Evolutionary conservation across 92 coral and sea anemone species (phyloP).

Genomic region (Porites evermanni): DNA sequence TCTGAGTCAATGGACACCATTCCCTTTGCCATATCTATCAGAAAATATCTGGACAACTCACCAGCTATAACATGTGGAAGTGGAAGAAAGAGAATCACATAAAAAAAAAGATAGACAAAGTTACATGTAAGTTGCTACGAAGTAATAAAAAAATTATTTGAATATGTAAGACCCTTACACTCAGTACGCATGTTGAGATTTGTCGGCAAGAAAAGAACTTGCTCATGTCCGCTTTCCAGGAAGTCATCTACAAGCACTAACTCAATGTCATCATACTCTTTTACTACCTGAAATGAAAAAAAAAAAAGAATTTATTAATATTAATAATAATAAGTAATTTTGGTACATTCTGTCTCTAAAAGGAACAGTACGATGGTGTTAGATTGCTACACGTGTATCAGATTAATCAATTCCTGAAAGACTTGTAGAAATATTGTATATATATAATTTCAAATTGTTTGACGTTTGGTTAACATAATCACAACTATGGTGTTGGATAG

Average conservation of each 20-base stretch:
- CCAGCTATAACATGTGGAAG: conserved; percentile 11
- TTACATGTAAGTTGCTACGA: neutral
- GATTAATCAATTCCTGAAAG: too few relatives aligned
- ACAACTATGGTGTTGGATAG: too few relatives aligned
- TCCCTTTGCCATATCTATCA: conserved; percentile 28
- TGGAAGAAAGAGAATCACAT: neutral
- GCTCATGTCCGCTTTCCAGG: conserved; percentile 78
- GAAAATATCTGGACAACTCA: conserved; percentile 22
- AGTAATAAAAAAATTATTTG: neutral
- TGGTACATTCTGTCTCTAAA: too few relatives aligned
- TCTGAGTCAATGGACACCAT: conserved; percentile 15
- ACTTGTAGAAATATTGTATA: too few relatives aligned
- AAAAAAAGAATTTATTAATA: too few relatives aligned
- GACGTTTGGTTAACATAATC: too few relatives aligned
- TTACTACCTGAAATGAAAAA: conserved; percentile 52
- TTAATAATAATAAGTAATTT: too few relatives aligned
- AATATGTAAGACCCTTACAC: conserved; percentile 4
- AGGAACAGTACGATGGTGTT: too few relatives aligned
- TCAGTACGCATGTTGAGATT: conserved; percentile 11
- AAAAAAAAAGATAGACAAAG: neutral
- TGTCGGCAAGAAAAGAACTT: conserved; percentile 59
- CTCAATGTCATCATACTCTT: conserved; percentile 56
- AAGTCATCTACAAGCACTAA: conserved; percentile 75
- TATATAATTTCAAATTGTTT: too few relatives aligned
- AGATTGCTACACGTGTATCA: too few relatives aligned